Percentiles rank a stretch among this genome's conserved stretches.
phyloP scores from a whole-genome alignment of 2,797 vertebrate species.

The Acropternis orthonyx region DNA sequence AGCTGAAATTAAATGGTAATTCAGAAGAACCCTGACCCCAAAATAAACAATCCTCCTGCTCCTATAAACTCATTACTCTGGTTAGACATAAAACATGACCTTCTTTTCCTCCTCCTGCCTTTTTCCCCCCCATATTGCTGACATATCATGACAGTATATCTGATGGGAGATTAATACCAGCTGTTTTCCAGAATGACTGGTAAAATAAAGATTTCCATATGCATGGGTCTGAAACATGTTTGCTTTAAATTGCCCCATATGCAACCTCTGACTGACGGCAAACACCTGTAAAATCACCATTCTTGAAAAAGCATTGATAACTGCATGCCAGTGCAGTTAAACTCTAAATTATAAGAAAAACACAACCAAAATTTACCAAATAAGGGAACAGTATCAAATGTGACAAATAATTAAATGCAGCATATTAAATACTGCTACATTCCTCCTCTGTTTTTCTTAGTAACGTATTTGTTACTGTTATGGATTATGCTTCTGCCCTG shows the following conservation, averaged over 20 bases:
- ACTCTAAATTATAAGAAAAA: neutral
- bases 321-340: neutral
- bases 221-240: neutral
- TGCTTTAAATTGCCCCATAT: neutral
- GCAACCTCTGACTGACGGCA: neutral
- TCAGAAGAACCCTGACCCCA: neutral
- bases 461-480: neutral
- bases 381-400: neutral
- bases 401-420: neutral
- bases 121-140: neutral
- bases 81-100: neutral
- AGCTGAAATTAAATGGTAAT: neutral
- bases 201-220: neutral
- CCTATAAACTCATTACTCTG: neutral
- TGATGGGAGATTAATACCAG: neutral
- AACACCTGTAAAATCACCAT: neutral
- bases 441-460: neutral
- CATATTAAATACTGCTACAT: neutral
- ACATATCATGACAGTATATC: neutral
- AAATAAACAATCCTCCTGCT: neutral
- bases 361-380: neutral
- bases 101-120: neutral
- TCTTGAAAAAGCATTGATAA: neutral
- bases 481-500: neutral
- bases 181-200: neutral